Conservation (phyloP, 2,113 vertebrate genomes). For the Cheirogaleus medius region DNA sequence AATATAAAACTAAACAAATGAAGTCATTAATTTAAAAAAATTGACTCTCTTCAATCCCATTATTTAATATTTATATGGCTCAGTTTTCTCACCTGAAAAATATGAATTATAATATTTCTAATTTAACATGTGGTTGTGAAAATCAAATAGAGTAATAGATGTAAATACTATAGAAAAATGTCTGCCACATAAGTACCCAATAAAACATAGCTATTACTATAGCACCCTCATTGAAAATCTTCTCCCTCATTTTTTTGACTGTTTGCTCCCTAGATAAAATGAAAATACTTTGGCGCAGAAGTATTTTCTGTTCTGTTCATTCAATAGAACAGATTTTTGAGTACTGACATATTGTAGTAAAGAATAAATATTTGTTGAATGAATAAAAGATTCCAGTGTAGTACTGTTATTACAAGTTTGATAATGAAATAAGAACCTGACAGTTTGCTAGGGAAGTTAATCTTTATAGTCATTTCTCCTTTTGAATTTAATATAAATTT, state of each 20-base stretch:
- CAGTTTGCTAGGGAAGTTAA: constrained; percentile 34
- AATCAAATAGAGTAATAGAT: not conserved
- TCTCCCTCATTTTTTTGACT: not conserved
- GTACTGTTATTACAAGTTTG: not conserved
- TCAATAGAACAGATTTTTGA: not conserved
- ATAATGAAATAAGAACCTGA: not conserved
- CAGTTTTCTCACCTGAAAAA: not conserved
- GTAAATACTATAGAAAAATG: not conserved
- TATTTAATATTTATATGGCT: not conserved
- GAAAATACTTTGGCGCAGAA: not conserved
- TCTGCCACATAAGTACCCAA: not conserved
- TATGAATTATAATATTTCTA: not conserved
- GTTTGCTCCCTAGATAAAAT: not conserved
- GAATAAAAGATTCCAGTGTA: not conserved
- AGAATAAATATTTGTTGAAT: constrained; percentile 5
- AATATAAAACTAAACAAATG: not conserved
- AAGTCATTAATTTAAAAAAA: not conserved
- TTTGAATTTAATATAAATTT: constrained; percentile 48
- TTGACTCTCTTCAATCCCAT: not conserved
- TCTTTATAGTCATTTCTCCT: not conserved
- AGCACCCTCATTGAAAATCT: not conserved
- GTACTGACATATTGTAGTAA: not conserved
- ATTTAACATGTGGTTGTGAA: not conserved
- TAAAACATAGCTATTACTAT: not conserved
- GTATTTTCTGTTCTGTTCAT: not conserved